phyloP scores from a whole-genome alignment of 2,113 vertebrate genomes.

The Melanerpes formicivorus region DNA sequence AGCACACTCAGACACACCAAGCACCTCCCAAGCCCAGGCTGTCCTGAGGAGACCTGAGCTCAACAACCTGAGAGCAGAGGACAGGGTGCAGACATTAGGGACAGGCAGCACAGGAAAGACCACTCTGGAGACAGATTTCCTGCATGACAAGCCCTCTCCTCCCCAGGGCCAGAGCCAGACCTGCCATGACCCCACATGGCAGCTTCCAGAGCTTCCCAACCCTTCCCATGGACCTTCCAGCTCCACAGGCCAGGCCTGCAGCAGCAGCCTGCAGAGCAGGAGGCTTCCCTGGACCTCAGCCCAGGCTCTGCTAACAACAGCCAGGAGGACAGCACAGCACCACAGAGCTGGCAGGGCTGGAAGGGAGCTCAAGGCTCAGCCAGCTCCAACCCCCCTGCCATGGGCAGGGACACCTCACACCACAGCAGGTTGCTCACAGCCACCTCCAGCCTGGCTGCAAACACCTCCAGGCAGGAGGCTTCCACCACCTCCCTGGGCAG shows the following conservation, averaged over 20 bases:
- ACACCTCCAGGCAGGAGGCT: too few species aligned
- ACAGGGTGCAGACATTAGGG: background rate
- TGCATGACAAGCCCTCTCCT: background rate
- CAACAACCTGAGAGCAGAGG: background rate
- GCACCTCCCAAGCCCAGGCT: background rate
- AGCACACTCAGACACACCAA: background rate
- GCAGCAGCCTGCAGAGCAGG: background rate
- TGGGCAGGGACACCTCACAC: too few species aligned
- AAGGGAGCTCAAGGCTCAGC: too few species aligned
- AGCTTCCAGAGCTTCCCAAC: background rate
- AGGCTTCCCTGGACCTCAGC: background rate
- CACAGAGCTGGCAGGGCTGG: too few species aligned
- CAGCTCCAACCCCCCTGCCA: too few species aligned
- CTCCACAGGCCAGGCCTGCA: background rate
- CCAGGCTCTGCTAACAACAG: accelerated
- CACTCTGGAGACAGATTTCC: background rate
- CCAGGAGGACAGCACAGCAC: background rate
- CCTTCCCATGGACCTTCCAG: background rate
- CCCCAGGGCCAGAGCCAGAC: background rate
- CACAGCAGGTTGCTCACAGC: too few species aligned
- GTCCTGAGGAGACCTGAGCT: background rate
- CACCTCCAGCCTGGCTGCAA: too few species aligned
- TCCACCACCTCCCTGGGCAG: too few species aligned
- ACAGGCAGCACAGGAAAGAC: background rate
- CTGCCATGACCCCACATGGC: accelerated